Percentiles rank a stretch among this genome's conserved stretches.
These are phyloP conservation scores for Uria lomvia DNA, from an alignment of 2,113 vertebrate genomes.

Conservation along the genomic window DNA sequence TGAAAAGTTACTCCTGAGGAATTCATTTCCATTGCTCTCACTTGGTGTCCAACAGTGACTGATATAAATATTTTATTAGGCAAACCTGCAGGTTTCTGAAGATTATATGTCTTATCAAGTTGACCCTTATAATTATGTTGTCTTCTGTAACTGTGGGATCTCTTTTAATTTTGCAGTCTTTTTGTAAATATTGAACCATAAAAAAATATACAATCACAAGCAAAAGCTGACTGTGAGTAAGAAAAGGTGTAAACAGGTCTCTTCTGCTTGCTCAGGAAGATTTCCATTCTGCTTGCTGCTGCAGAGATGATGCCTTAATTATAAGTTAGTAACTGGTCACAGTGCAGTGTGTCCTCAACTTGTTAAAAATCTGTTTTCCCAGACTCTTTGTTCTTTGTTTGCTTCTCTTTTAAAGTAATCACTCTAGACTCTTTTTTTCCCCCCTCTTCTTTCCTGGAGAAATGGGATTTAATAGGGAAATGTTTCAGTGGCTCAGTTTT, in stretches of 20 bases:
- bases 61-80: conserved; percentile 83
- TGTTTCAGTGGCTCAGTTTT: background rate
- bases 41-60: conserved; percentile 76
- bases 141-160: conserved; percentile 75
- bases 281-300: background rate
- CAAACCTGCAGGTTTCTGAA: conserved; percentile 77
- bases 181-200: conserved; percentile 76
- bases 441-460: background rate
- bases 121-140: conserved; percentile 85
- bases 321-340: background rate
- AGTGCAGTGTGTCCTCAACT: background rate
- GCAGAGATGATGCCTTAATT: background rate
- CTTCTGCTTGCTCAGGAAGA: background rate
- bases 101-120: conserved; percentile 83
- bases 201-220: conserved; percentile 58
- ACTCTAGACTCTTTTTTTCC: background rate
- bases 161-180: conserved; percentile 75
- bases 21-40: conserved; percentile 50
- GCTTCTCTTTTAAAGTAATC: background rate
- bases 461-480: background rate
- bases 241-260: conserved; percentile 41
- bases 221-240: conserved; percentile 12
- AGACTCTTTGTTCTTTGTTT: background rate
- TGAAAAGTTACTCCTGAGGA: conserved; percentile 52
- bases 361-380: background rate